Base-by-base conservation (phyloP, 2,113 vertebrate genomes). In the Tupaia tana region DNA sequence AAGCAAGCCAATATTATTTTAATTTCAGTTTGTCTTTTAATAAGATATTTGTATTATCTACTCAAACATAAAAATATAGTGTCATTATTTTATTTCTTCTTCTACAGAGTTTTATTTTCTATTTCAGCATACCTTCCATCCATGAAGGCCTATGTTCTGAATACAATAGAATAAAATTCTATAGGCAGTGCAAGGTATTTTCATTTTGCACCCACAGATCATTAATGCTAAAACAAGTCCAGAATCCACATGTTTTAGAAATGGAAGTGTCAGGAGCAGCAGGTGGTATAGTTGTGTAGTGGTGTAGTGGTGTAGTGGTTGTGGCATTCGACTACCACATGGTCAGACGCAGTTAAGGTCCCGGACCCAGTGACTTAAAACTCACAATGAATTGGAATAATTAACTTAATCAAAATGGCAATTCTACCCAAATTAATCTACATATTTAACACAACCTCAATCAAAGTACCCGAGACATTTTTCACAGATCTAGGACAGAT, bases 121-220 rank as follows among this genome's bases (percentile, higher is more conserved):
- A 11, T 92, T 95, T 89, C 24, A 89, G n/a, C 25, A 77, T 18
- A 81, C 29, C 75, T 89, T 96, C 93, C 16, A 89, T 56, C 66
- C 73, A 64, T 58, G 29, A 93, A 91, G 63, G 34, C 8, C 54
- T 74, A 63, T 61, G 6, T 80, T 74, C 19, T 89, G 78, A 91
- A 61, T 74, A 15, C 34, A 93, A 69, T 29, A 85, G 18, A 93
- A 88, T 67, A 79, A 93, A 95, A 69, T 91, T 27, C 69, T 63
- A 31, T 12, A 82, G 56, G 7, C 22, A 19, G 27, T 59, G 13
- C 16, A 15, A 29, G 69, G 29, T 75, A 90, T n/a, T 79, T 24
- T 74, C 43, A 52, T 90, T 93, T 58, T 75, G 52, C 9, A 70
- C 22, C 14, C 20, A 43, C 79, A 6, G 2, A 83, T 59, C 22